A percentile compares a stretch with the other conserved stretches of the same genome.
Evolutionary conservation across 2,888 invertebrate genomes (phyloP).

Genomic region (Diaperis boleti): DNA sequence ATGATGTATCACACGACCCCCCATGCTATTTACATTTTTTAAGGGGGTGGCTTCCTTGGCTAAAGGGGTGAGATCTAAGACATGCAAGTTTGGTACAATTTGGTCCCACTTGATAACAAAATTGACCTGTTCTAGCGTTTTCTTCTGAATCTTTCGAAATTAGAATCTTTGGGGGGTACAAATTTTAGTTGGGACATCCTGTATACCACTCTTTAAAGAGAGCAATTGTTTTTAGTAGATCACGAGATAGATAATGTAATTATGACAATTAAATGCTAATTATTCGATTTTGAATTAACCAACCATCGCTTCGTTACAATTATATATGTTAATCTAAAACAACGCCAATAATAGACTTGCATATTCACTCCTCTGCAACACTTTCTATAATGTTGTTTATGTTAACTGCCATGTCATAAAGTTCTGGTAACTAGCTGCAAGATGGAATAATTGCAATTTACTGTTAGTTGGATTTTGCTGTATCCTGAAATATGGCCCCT

Average conservation of each 20-base stretch:
- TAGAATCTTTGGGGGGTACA: too few species aligned
- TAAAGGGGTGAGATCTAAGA: too few species aligned
- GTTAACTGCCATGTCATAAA: conserved; percentile 46
- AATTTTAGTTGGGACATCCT: too few species aligned
- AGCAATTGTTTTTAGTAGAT: conserved; percentile 47
- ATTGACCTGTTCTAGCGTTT: too few species aligned
- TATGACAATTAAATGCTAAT: conserved; percentile 59
- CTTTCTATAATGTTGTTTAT: conserved; percentile 52
- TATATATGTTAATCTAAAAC: conserved; percentile 58
- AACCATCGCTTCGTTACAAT: conserved; percentile 56
- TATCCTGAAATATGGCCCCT: conserved; percentile 27
- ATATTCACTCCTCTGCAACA: conserved; percentile 50
- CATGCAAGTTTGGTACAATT: too few species aligned
- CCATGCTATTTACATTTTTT: too few species aligned
- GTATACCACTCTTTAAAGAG: conserved; percentile 39
- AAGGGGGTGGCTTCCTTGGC: too few species aligned
- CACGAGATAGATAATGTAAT: conserved; percentile 53
- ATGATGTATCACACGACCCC: too few species aligned
- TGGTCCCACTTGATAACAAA: too few species aligned
- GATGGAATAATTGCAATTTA: conserved; percentile 43
- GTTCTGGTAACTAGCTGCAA: conserved; percentile 49
- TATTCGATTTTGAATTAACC: conserved; percentile 49
- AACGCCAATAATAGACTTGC: conserved; percentile 53
- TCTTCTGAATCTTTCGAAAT: too few species aligned
- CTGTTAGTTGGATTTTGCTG: conserved; percentile 35